Evolutionary conservation across 2,888 invertebrate species (phyloP).

Genomic region (Tinea trinotella): DNA sequence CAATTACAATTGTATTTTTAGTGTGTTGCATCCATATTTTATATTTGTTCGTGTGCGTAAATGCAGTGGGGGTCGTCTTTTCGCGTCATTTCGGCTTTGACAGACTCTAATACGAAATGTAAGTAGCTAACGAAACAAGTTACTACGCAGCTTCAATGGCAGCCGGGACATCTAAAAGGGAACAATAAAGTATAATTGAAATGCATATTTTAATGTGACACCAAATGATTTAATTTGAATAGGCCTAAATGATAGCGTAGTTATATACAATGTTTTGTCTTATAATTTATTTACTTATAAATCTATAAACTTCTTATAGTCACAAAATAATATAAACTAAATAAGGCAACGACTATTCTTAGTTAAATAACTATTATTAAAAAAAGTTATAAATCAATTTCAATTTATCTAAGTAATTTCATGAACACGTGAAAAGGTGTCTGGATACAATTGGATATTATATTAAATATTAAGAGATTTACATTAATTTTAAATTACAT

Average conservation of each 20-base stretch:
- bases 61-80: too few species aligned
- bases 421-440: slow-evolving; percentile 51
- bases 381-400: slow-evolving; percentile 36
- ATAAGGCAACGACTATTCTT: slow-evolving; percentile 72
- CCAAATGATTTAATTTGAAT: slow-evolving; percentile 70
- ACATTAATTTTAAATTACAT: slow-evolving; percentile 19
- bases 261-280: slow-evolving; percentile 69
- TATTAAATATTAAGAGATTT: slow-evolving; percentile 17
- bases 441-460: slow-evolving; percentile 22
- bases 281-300: slow-evolving; percentile 50
- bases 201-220: slow-evolving; percentile 49
- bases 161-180: too few species aligned
- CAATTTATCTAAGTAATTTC: slow-evolving; percentile 32
- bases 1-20: too few species aligned
- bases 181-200: slow-evolving; percentile 15
- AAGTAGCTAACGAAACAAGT: too few species aligned
- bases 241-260: slow-evolving; percentile 69
- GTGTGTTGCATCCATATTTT: too few species aligned
- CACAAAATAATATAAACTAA: slow-evolving; percentile 70
- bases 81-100: too few species aligned
- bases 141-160: too few species aligned
- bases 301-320: slow-evolving; percentile 67
- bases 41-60: too few species aligned
- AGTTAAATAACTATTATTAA: slow-evolving; percentile 46
- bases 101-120: too few species aligned